Evolutionary conservation across 2,797 vertebrate species (phyloP), one percentile per base, ranked within the genome.

Genomic region (Anabas testudineus): DNA sequence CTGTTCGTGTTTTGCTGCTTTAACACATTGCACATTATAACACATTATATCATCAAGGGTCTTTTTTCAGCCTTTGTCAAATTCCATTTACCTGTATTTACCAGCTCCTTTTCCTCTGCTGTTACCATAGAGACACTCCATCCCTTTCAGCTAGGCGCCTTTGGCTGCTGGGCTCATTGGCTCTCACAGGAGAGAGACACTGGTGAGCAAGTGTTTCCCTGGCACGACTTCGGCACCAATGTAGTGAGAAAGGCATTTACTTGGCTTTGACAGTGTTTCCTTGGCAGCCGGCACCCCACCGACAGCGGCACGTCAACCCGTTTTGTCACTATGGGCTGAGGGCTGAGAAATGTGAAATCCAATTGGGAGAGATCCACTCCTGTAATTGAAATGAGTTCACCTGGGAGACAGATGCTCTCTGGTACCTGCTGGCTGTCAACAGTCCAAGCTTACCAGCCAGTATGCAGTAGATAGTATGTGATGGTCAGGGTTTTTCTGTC

Each of bases 41-140:
- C 60, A 60, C 62, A 65, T 84, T 86, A 69, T 67, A 81, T 78
- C 83, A 81, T 67, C 57, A 71, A 81, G 70, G 69, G 19, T 59
- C 39, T 78, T 80, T 48, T 69, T 76, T 43, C 65, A 73, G 78
- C 73, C 86, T 85, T 88, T 82, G 80, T 85, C 86, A 85, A 88
- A 90, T 91, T 83, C 81, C 87, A 71, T 92, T 89, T 93, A 95
- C 94, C 94, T 94, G 92, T 84, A 86, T 90, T 91, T 88, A 87
- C 88, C 68, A 71, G 83, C 78, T 88, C 82, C 81, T 84, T 86
- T 88, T 69, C 69, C 80, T 88, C 85, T 75, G 63, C 90, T 49
- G 94, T 95, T 95, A 94, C 94, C 94, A 95, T 95, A 94, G 94
- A 94, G 94, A 95, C 93, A 86, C 89, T 89, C 83, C 86, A 83